These are phyloP conservation scores for Pleuronectes platessa DNA, from an alignment of 2,113 vertebrate genomes.

Conservation along the genomic window DNA sequence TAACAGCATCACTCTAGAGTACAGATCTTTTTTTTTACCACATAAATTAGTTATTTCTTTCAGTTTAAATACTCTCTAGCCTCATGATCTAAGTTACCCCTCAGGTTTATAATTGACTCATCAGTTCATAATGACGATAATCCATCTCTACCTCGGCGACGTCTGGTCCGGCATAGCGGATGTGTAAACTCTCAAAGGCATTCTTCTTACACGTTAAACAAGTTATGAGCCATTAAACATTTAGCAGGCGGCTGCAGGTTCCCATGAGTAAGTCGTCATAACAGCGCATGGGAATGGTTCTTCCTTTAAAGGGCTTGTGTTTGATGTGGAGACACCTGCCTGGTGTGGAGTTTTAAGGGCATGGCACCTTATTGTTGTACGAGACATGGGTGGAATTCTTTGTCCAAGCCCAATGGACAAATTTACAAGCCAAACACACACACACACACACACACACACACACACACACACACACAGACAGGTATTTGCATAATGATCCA, in stretches of 20 bases:
- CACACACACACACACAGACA: not conserved
- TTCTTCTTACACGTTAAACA: not conserved
- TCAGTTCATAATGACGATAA: slow-evolving; percentile 6
- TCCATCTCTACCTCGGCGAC: slow-evolving; percentile 23
- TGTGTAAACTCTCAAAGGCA: slow-evolving; percentile 13
- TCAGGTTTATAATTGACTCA: slow-evolving; percentile 17
- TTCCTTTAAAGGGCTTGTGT: slow-evolving; percentile 32
- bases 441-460: not conserved
- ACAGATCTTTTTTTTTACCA: not conserved
- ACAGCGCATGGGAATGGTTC: slow-evolving; percentile 52
- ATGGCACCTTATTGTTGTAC: slow-evolving; percentile 46
- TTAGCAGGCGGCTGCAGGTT: slow-evolving; percentile 36
- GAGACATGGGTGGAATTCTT: slow-evolving; percentile 58
- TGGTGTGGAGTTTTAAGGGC: slow-evolving; percentile 44
- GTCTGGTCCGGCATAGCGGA: slow-evolving; percentile 17
- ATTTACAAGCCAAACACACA: not conserved
- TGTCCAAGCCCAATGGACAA: slow-evolving; percentile 29
- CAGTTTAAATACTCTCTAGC: not conserved
- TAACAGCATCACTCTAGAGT: slow-evolving; percentile 15
- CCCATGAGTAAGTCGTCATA: slow-evolving; percentile 45
- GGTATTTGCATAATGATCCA: no score
- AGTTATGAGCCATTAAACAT: not conserved
- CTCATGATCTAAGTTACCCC: not conserved
- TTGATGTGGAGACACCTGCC: slow-evolving; percentile 56
- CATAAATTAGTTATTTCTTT: not conserved